Conservation (phyloP, 2,888 invertebrate species). For the Acrobasis suavella region DNA sequence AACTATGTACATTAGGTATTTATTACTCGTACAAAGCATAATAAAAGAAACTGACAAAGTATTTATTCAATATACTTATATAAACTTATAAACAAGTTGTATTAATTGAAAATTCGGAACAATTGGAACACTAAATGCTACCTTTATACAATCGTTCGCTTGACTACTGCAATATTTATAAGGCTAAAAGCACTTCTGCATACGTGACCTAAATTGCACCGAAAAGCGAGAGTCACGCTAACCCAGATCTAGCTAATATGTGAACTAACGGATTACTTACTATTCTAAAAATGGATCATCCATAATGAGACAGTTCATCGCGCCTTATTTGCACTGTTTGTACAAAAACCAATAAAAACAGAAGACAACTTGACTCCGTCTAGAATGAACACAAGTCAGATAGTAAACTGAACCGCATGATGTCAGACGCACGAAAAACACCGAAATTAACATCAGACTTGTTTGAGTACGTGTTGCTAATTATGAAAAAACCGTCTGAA, state of each 20-base stretch:
- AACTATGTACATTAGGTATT: too few species aligned
- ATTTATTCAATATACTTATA: too few species aligned
- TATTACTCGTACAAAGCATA: too few species aligned
- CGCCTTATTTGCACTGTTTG: constrained; percentile 24
- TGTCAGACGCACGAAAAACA: constrained; percentile 57
- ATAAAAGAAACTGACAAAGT: too few species aligned
- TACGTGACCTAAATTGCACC: constrained; percentile 38
- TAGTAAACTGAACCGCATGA: constrained; percentile 60
- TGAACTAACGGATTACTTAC: constrained; percentile 46
- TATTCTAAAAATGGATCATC: constrained; percentile 44
- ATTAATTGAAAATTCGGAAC: too few species aligned
- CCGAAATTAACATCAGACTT: constrained; percentile 57
- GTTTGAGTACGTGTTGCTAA: constrained; percentile 51
- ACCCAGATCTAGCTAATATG: constrained; percentile 36
- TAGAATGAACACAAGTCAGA: constrained; percentile 54
- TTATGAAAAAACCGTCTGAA: constrained; percentile 41
- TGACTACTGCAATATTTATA: constrained; percentile 13
- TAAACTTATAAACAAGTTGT: too few species aligned
- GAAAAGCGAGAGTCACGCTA: constrained; percentile 30
- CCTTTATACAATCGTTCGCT: not conserved
- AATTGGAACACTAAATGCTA: not conserved
- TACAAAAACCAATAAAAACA: constrained; percentile 37
- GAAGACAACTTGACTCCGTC: constrained; percentile 50
- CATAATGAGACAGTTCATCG: constrained; percentile 47
- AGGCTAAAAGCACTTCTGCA: constrained; percentile 27